These are phyloP conservation scores for Habroteleia sp. DNA, from an alignment of 2,888 invertebrate genomes.

Conservation along the genomic window DNA sequence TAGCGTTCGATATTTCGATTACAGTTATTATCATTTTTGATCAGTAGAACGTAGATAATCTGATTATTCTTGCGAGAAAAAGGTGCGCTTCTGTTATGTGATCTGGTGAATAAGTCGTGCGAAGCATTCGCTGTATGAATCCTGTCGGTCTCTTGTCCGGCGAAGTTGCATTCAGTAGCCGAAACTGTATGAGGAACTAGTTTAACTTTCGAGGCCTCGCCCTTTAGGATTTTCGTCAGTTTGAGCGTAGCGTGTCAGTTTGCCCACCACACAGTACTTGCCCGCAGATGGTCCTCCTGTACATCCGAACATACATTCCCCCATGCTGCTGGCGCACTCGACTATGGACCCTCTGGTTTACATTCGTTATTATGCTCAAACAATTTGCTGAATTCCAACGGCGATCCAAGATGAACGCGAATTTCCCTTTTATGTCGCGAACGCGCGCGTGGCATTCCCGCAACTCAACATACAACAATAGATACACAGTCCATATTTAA, in stretches of 20 bases:
- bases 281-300: constrained; percentile 62
- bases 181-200: constrained; percentile 59
- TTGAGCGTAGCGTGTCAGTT: constrained; percentile 55
- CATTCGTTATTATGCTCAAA: constrained; percentile 63
- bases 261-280: constrained; percentile 50
- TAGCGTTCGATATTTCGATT: too few species aligned
- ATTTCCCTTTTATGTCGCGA: constrained; percentile 50
- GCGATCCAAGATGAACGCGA: constrained; percentile 46
- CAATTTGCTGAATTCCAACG: constrained; percentile 57
- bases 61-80: constrained; percentile 13
- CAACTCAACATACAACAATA: constrained; percentile 56
- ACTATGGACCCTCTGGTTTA: constrained; percentile 53
- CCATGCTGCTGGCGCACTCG: constrained; percentile 26
- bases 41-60: neutral
- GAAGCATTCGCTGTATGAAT: constrained; percentile 15
- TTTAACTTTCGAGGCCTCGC: constrained; percentile 58
- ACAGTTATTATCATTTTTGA: too few species aligned
- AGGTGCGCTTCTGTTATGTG: neutral
- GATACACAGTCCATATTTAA: constrained; percentile 49
- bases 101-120: constrained; percentile 23
- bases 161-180: constrained; percentile 55
- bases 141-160: constrained; percentile 38
- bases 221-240: constrained; percentile 62
- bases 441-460: constrained; percentile 48
- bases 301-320: constrained; percentile 55